These are phyloP conservation scores for Trichogramma dendrolimi DNA, from an alignment of 2,888 invertebrate species.

Conservation along the genomic window DNA sequence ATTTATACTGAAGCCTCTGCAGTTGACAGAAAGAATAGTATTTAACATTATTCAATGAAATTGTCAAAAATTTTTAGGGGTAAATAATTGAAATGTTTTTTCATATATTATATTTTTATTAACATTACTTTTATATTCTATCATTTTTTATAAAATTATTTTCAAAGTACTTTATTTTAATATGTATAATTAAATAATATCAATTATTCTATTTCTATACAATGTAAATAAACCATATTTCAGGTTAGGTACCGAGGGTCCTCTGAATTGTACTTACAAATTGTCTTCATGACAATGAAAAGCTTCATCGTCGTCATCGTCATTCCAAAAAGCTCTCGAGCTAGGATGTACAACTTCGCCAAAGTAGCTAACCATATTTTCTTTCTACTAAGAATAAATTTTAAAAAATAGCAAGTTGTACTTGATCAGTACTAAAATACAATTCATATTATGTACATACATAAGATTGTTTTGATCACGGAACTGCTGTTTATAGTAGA, in stretches of 20 bases:
- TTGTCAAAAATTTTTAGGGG: too few species aligned
- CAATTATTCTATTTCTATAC: not conserved
- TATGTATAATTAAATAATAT: not conserved
- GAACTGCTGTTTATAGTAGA: too few species aligned
- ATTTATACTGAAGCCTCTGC: too few species aligned
- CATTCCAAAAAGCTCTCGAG: conserved; percentile 49
- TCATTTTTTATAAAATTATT: not conserved
- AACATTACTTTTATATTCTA: not conserved
- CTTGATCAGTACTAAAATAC: not conserved
- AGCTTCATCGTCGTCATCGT: conserved; percentile 42
- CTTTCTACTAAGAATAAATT: not conserved
- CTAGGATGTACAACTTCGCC: conserved; percentile 46
- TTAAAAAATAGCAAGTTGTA: not conserved
- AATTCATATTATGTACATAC: not conserved
- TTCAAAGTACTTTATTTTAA: not conserved
- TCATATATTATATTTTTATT: not conserved
- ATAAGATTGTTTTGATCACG: too few species aligned
- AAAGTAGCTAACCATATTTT: conserved; percentile 41
- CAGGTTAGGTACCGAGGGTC: not conserved
- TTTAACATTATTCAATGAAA: too few species aligned
- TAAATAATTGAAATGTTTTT: not conserved
- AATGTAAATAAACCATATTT: not conserved
- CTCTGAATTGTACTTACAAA: conserved; percentile 28
- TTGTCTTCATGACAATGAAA: conserved; percentile 23
- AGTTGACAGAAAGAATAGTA: too few species aligned